These are phyloP conservation scores for Rhinogobius similis DNA, from an alignment of 2,113 vertebrate genomes.

Conservation along the genomic window DNA sequence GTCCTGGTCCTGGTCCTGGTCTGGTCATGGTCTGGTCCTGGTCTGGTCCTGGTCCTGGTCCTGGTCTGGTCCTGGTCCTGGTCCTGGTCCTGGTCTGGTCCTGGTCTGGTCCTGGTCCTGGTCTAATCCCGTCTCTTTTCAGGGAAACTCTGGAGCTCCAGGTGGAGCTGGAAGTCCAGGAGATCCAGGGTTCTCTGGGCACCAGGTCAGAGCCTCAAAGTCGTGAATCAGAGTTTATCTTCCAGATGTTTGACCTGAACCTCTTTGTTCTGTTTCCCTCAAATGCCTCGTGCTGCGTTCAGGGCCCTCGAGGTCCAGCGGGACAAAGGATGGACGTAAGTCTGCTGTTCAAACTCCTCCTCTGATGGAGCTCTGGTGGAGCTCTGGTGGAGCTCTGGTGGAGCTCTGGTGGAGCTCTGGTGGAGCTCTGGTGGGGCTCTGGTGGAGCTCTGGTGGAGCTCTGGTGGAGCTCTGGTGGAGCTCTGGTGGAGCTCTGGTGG, in stretches of 20 bases:
- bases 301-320: constrained; percentile 82
- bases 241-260: not conserved
- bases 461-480: not conserved
- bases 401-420: not conserved
- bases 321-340: constrained; percentile 78
- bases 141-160: constrained; percentile 80
- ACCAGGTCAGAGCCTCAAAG: constrained; percentile 59
- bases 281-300: constrained; percentile 22
- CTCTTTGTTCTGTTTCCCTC: not conserved
- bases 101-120: not conserved
- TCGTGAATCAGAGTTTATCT: no score
- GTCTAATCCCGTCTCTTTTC: not conserved
- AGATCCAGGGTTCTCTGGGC: constrained; percentile 77
- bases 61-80: not conserved
- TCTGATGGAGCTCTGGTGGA: not conserved
- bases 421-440: not conserved
- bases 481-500: not conserved
- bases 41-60: no score
- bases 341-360: constrained; percentile 26
- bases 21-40: not conserved
- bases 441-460: not conserved
- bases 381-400: not conserved
- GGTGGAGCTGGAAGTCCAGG: constrained; percentile 78
- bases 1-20: not conserved
- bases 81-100: not conserved